phyloP scores from a whole-genome alignment of 2,888 invertebrate genomes.

The Octonoba sinensis region DNA sequence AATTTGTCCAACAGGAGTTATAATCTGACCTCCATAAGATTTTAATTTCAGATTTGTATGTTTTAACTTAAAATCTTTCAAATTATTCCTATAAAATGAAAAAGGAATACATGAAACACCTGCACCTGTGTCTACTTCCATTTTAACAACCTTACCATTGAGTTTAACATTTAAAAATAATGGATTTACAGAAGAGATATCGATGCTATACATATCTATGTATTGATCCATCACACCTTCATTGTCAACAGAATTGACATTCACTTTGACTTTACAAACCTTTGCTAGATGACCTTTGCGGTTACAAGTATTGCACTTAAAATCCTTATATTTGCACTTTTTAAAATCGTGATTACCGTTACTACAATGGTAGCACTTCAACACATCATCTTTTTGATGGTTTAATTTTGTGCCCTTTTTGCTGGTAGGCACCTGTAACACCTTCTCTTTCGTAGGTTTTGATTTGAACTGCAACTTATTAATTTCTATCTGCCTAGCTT shows the following conservation, averaged over 20 bases:
- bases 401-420: neutral
- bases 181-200: too few relatives aligned
- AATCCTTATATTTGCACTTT: too few relatives aligned
- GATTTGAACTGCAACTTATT: neutral
- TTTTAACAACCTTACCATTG: too few relatives aligned
- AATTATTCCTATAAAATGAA: neutral
- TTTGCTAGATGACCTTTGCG: too few relatives aligned
- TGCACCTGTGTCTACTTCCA: too few relatives aligned
- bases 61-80: neutral
- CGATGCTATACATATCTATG: too few relatives aligned
- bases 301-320: too few relatives aligned
- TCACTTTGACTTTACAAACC: slow-evolving; percentile 2
- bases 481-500: neutral
- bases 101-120: neutral
- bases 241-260: slow-evolving; percentile 12
- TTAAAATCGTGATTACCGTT: slow-evolving; percentile 18
- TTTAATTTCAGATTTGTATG: too few relatives aligned
- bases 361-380: neutral
- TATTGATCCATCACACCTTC: neutral
- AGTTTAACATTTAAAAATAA: too few relatives aligned
- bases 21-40: too few relatives aligned
- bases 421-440: neutral
- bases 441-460: too few relatives aligned
- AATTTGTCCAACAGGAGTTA: neutral
- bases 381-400: neutral